Conservation (phyloP, 2,113 vertebrate species). For the Mugil cephalus region DNA sequence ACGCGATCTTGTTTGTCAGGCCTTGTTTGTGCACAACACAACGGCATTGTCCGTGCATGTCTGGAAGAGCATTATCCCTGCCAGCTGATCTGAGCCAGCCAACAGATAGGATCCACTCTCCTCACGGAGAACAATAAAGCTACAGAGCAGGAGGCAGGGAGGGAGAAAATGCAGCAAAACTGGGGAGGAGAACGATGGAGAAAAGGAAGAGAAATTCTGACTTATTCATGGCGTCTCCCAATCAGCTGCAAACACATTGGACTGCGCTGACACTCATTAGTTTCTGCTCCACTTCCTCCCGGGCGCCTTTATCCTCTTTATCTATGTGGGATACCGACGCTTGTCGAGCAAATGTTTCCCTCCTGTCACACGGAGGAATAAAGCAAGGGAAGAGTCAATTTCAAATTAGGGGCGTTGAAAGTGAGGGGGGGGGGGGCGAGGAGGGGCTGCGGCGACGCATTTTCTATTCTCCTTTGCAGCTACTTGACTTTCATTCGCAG, state of each 20-base stretch:
- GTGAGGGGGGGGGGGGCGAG: too few species aligned
- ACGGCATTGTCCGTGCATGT: conserved; percentile 44
- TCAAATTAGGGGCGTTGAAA: conserved; percentile 13
- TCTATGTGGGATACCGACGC: conserved; percentile 62
- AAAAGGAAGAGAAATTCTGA: conserved; percentile 47
- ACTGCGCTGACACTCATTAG: conserved; percentile 66
- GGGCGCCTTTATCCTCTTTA: conserved; percentile 68
- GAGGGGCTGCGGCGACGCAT: too few species aligned
- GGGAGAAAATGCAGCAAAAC: conserved; percentile 2
- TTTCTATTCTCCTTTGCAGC: conserved; percentile 14
- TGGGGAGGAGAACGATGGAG: neutral
- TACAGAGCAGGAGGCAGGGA: conserved; percentile 36
- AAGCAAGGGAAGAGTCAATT: conserved; percentile 37
- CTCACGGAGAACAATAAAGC: conserved; percentile 55
- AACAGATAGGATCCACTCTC: conserved; percentile 43
- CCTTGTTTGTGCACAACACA: conserved; percentile 37
- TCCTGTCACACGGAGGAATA: conserved; percentile 32
- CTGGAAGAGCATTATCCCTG: conserved; percentile 44
- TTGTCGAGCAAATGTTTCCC: conserved; percentile 62
- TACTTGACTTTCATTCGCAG: neutral
- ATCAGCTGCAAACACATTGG: conserved; percentile 71
- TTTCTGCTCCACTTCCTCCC: conserved; percentile 83
- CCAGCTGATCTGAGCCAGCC: conserved; percentile 51
- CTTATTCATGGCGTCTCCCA: conserved; percentile 69
- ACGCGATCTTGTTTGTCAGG: conserved; percentile 17